Evolutionary conservation across 2,797 vertebrate species (phyloP), one percentile per base, ranked within the genome.

Genomic region (Typhlichthys eigenmanni): DNA sequence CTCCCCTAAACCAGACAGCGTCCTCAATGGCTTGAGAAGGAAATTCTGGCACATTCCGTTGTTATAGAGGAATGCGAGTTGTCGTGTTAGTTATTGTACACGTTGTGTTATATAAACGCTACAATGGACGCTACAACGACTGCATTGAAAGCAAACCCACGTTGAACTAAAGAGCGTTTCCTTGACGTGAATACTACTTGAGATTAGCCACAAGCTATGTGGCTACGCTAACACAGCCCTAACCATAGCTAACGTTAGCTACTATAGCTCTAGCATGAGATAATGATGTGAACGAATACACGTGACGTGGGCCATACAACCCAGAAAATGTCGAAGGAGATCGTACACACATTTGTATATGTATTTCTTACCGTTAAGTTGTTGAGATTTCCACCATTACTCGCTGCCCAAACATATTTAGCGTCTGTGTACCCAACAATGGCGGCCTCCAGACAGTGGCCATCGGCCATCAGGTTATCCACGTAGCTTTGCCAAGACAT

Each of bases 401-500:
- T 90, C 75, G 95, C 92, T 85, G 95, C 95, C 96, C 96, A 98
- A 76, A 98, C 95, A 85, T 96, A 96, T 92, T 97, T 97, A 91
- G 95, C 93, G 92, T 97, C 95, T 87, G 90, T 90, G 86, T 94
- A 97, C 72, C 96, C 96, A 89, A 97, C 95, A 94, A 97, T 97
- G 95, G 96, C 95, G 94, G 93, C 89, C 90, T 97, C 96, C 94
- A 96, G 96, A 95, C 96, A 98, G 94, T 92, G 93, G 92, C 95
- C 95, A 92, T 97, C 95, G 91, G 92, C 93, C 96, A 98, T 97
- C 94, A 98, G 95, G 94, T 95, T 96, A 54, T 97, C 95, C 93
- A 97, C 94, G 94, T 98, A 97, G 94, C 92, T 92, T 92, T 95
- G 92, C 96, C 96, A 98, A 93, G 95, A 95, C 96, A 96, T 98